Base-by-base conservation (phyloP, 37 sponge, comb jelly and placozoan genomes). In the Spongia lamella region DNA sequence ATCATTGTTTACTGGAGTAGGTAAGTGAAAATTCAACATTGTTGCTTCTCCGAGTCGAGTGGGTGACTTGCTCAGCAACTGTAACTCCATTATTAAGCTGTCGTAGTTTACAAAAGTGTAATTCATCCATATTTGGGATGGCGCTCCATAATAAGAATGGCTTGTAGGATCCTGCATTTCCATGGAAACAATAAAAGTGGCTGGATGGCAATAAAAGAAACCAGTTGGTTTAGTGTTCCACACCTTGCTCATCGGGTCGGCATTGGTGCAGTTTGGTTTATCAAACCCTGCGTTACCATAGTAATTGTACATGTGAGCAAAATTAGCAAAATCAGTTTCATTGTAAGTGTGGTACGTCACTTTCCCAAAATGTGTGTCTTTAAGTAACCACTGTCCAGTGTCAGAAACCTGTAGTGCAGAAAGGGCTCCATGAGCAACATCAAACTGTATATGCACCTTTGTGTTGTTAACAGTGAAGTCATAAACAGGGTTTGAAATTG, bases 11-110 rank as follows among this genome's bases (percentile, higher is more conserved):
- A 61, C 68, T 2, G 33, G 56, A 16, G 57, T 7, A 68, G 49
- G 21, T 6, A 81, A 81, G 55, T 61, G 40, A 76, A 87, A 87
- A 4, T 68, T 60, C 30, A 81, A 75, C 87, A 87, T 87, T 40
- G 87, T 80, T 39, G 87, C 81, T 63, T 87, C 87, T 53, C 71
- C 70, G 6, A 87, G 72, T 2, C 87, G 53, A 38, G 87, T 87
- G 7, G 81, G 43, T 32, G 81, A 75, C 66, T 87, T 87, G 71
- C 69, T 76, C 5, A 63, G 33, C 82, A 60, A 81, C 3, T 63
- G 21, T 19, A 87, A 25, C 15, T 87, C 82, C 25, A 81, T 39
- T 1, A 40, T 51, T 38, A 87, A 32, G 0, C 31, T 63, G 21
- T 34, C 35, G 27, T 19, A 21, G 19, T 25, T 3, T 13, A 24